phyloP scores from a whole-genome alignment of 2,797 vertebrate species.

The Melopsittacus undulatus region DNA sequence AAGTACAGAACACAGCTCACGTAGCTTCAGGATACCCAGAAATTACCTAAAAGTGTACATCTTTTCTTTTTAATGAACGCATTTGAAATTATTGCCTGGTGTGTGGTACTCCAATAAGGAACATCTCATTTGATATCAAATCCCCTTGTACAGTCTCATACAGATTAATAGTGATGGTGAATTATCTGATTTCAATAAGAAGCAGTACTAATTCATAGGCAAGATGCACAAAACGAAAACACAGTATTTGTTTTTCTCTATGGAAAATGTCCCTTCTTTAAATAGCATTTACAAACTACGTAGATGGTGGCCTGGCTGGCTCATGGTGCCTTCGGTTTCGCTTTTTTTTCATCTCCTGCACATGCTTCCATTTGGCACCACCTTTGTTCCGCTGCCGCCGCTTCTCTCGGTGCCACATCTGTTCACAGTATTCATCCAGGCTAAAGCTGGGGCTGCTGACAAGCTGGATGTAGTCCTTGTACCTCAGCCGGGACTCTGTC shows the following conservation, averaged over 20 bases:
- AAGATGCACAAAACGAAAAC: slow-evolving; percentile 64
- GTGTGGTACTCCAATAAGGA: neutral
- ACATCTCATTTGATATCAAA: neutral
- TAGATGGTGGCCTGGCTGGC: slow-evolving; percentile 54
- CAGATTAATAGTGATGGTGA: neutral
- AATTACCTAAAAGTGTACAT: slow-evolving; percentile 25
- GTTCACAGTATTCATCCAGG: slow-evolving; percentile 95
- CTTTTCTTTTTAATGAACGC: neutral
- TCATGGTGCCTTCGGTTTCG: slow-evolving; percentile 89
- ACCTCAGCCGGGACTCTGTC: slow-evolving; percentile 85
- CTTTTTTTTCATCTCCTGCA: slow-evolving; percentile 94
- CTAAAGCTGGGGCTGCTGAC: slow-evolving; percentile 88
- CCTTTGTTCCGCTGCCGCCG: slow-evolving; percentile 84
- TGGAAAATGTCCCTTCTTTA: slow-evolving; percentile 61
- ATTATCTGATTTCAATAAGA: slow-evolving; percentile 47
- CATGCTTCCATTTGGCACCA: slow-evolving; percentile 93
- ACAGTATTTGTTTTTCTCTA: slow-evolving; percentile 33
- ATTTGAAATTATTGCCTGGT: neutral
- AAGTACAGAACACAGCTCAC: slow-evolving; percentile 20
- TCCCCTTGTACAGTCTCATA: slow-evolving; percentile 4
- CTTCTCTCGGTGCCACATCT: slow-evolving; percentile 90
- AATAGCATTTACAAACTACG: slow-evolving; percentile 71
- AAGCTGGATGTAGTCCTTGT: slow-evolving; percentile 94
- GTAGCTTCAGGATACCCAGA: slow-evolving; percentile 29
- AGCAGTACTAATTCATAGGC: slow-evolving; percentile 55